Conservation (phyloP, 2,113 vertebrate genomes). For the Tyrannus savana region DNA sequence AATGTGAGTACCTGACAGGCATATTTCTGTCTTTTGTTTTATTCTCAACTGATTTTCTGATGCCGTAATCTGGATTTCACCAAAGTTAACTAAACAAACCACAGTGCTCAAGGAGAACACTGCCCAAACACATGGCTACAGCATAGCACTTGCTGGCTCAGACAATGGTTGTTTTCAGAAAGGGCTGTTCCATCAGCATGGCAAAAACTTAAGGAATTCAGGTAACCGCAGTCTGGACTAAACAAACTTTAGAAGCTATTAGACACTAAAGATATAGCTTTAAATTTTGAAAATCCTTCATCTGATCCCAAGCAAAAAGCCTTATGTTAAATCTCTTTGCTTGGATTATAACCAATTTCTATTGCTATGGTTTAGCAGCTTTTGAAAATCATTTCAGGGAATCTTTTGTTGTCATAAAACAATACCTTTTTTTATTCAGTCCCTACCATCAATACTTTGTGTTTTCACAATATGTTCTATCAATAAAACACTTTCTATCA, state of each 20-base stretch:
- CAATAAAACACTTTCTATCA: not conserved
- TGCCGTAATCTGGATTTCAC: not conserved
- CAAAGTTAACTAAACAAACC: not conserved
- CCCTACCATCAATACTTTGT: not conserved
- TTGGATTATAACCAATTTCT: not conserved
- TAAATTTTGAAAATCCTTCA: not conserved
- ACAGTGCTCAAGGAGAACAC: not conserved
- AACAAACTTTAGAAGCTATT: not conserved
- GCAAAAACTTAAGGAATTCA: not conserved
- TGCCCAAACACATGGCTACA: not conserved
- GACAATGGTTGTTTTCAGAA: not conserved
- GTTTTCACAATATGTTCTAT: not conserved
- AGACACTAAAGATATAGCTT: not conserved
- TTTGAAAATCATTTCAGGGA: not conserved
- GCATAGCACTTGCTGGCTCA: not conserved
- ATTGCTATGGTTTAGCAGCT: not conserved
- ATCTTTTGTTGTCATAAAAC: not conserved
- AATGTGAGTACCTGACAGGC: rapidly evolving
- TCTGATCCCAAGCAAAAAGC: not conserved
- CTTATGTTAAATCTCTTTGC: not conserved
- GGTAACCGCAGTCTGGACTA: not conserved
- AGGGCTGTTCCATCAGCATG: not conserved
- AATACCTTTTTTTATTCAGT: not conserved
- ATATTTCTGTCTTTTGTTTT: not conserved
- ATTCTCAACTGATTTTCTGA: not conserved